Percentiles rank a stretch among this genome's conserved stretches.
Evolutionary conservation across 2,888 invertebrate genomes (phyloP).

Genomic region (Hesperia comma): DNA sequence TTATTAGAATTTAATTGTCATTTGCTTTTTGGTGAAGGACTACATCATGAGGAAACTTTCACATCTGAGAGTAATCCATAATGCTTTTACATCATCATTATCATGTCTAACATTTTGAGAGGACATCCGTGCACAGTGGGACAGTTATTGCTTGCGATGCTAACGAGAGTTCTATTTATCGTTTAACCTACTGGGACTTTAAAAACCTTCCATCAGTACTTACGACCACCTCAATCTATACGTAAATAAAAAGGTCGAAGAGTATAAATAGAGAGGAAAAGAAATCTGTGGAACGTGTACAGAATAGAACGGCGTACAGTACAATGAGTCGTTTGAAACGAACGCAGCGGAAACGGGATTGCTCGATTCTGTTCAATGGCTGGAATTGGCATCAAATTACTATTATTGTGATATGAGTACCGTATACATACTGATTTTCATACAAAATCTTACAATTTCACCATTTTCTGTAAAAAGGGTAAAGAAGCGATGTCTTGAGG

Average conservation of each 20-base stretch:
- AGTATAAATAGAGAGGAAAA: constrained; percentile 17
- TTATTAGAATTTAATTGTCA: no score
- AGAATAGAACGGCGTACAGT: constrained; percentile 7
- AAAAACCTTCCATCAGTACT: not conserved
- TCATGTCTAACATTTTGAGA: no score
- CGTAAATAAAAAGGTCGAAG: not conserved
- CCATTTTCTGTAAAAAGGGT: not conserved
- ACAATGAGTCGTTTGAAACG: constrained; percentile 22
- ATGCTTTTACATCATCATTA: no score
- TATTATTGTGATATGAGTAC: constrained; percentile 12
- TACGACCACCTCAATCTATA: not conserved
- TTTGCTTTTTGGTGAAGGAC: no score
- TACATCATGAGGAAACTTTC: no score
- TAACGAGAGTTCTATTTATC: not conserved
- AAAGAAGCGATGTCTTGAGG: no score
- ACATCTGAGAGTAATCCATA: no score
- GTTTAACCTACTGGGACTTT: not conserved
- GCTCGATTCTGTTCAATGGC: constrained; percentile 21
- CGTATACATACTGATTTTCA: not conserved
- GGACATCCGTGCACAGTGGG: no score
- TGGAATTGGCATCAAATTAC: constrained; percentile 7
- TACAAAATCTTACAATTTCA: not conserved
- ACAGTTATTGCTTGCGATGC: no score
- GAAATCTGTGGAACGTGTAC: constrained; percentile 24
- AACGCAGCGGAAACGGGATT: constrained; percentile 15